phyloP scores from a whole-genome alignment of 2,113 vertebrate genomes.

The Trochalopteron elliotii region DNA sequence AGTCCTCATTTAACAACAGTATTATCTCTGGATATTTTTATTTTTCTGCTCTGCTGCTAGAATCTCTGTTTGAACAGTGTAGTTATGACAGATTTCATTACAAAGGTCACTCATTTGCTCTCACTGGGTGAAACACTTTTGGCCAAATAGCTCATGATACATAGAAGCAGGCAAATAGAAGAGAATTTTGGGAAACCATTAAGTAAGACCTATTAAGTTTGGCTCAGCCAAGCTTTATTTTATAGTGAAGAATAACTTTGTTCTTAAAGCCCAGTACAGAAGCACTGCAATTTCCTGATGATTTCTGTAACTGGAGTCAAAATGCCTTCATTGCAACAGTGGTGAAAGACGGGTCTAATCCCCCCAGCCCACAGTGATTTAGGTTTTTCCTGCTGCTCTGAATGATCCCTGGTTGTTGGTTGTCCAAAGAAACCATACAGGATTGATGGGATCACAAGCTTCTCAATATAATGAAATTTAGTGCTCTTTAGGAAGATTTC shows the following conservation, averaged over 20 bases:
- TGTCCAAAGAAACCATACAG: not conserved
- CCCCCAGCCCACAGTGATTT: not conserved
- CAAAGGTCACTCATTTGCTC: not conserved
- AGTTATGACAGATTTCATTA: not conserved
- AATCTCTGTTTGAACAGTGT: not conserved
- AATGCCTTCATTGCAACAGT: not conserved
- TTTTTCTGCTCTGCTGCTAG: not conserved
- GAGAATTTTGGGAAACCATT: not conserved
- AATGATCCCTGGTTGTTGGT: not conserved
- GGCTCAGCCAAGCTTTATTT: not conserved
- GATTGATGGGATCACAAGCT: not conserved
- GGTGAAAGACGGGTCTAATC: not conserved
- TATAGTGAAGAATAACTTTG: not conserved
- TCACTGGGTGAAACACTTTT: not conserved
- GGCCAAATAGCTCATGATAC: not conserved
- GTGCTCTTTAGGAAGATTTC: not conserved
- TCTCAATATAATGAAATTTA: not conserved
- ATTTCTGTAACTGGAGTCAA: not conserved
- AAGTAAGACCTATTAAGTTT: not conserved
- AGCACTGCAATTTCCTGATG: not conserved
- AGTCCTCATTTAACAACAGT: not conserved
- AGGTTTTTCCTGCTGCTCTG: not conserved
- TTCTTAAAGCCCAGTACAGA: not conserved
- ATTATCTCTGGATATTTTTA: not conserved
- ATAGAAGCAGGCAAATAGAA: not conserved